Evolutionary conservation across 2,888 invertebrate genomes (phyloP), one percentile per base, ranked within the genome.

Genomic region (Amblyjoppa fuscipennis): DNA sequence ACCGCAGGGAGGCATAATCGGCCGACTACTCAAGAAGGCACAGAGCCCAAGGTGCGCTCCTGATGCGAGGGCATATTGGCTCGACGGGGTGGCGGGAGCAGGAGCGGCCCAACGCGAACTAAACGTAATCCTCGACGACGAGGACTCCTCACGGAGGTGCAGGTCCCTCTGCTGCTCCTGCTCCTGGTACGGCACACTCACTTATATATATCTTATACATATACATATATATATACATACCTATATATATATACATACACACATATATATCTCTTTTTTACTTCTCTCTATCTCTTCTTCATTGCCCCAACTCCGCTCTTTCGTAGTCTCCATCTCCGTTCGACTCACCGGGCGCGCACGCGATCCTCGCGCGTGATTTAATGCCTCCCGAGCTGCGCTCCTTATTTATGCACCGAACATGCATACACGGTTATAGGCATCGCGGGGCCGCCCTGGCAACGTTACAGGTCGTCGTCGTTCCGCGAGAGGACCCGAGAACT

Each of bases 331-430:
- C 34, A 16, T 80, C 71, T 64, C 69, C 51, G 59, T 69, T 71
- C 2, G 59, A 38, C 84, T 64, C 68, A 45, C 85, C 38, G 81
- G 68, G 64, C 88, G 89, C 90, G 91, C 92, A 90, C 91, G 91
- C 91, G 91, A 93, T 92, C 91, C 89, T 89, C 90, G 90, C 86
- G 83, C 77, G 91, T 94, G 93, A 94, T 94, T 94, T 94, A 93
- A 94, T 94, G 91, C 93, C 90, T 89, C 91, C 88, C 89, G 91
- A 90, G 90, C 91, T 90, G 91, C 90, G 92, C 92, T 92, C 90
- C 92, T 93, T 93, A 93, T 94, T 93, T 93, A 93, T 93, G 93
- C 92, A 92, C 91, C 92, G 91, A 93, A 92, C 92, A 93, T 92
- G 91, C 91, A 91, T 91, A 91, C 92, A 92, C 90, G 91, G 90